These are phyloP conservation scores for Poeciliopsis gracilis DNA, from an alignment of 2,797 vertebrate species.

Conservation along the genomic window DNA sequence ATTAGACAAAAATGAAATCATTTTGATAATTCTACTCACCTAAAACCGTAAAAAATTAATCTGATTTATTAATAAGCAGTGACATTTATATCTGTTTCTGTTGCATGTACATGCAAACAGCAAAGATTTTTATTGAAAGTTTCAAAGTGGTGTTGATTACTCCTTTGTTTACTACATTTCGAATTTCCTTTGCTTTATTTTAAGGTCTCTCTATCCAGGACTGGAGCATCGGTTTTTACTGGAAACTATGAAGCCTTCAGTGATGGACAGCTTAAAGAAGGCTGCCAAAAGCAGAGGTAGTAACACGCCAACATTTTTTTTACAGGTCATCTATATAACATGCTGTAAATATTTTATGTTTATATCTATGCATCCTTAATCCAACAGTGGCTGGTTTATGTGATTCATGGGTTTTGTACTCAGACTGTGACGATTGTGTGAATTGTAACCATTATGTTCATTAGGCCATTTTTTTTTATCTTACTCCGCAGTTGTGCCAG, in stretches of 20 bases:
- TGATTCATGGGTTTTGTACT: not conserved
- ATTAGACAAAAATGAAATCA: not conserved
- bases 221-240: conserved; percentile 91
- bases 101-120: not conserved
- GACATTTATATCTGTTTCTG: not conserved
- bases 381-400: not conserved
- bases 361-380: not conserved
- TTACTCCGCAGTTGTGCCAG: conserved; percentile 25
- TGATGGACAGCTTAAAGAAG: conserved; percentile 90
- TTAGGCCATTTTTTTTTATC: conserved; percentile 36
- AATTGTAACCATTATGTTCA: conserved; percentile 22
- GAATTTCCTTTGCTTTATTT: conserved; percentile 11
- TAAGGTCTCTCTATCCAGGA: conserved; percentile 93
- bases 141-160: not conserved
- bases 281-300: conserved; percentile 95
- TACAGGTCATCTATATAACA: conserved; percentile 4
- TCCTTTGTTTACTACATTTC: not conserved
- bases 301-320: not conserved
- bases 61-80: not conserved
- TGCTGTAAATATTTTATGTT: conserved; percentile 6
- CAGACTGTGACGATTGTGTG: conserved; percentile 5
- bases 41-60: not conserved
- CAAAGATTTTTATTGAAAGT: not conserved
- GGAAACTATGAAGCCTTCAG: conserved; percentile 87
- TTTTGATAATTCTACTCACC: not conserved